These are phyloP conservation scores for Akabosia matsudoensis DNA, from an alignment of 1,140 invertebrate genomes.

Conservation along the genomic window DNA sequence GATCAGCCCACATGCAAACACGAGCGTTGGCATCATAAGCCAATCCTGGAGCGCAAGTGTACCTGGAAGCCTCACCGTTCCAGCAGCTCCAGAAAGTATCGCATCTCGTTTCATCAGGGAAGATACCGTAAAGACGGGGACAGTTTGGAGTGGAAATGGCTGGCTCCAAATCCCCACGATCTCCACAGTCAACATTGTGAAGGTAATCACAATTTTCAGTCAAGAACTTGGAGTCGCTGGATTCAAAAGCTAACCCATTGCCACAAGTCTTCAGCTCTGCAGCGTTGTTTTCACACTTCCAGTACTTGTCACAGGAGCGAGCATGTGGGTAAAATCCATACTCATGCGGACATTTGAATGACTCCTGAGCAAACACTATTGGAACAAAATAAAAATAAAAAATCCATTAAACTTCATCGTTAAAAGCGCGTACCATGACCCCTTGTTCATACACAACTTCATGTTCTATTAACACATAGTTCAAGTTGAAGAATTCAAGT, in stretches of 20 bases:
- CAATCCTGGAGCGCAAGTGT: conserved; percentile 88
- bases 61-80: conserved; percentile 88
- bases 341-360: conserved; percentile 89
- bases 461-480: too few species aligned
- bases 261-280: conserved; percentile 89
- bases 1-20: conserved; percentile 92
- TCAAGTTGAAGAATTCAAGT: too few species aligned
- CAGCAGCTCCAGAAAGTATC: conserved; percentile 95
- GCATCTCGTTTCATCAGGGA: conserved; percentile 81
- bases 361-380: conserved; percentile 60
- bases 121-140: conserved; percentile 83
- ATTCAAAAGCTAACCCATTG: conserved; percentile 88
- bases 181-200: conserved; percentile 91
- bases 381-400: neutral
- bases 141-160: conserved; percentile 82
- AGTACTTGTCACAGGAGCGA: conserved; percentile 88
- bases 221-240: conserved; percentile 79
- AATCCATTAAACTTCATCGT: neutral
- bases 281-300: conserved; percentile 85
- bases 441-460: too few species aligned
- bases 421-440: neutral
- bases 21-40: conserved; percentile 82
- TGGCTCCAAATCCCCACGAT: conserved; percentile 78
- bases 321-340: conserved; percentile 91
- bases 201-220: conserved; percentile 93